Conservation (phyloP, 1,140 invertebrate genomes). For the Trachymyrmex cornetzi region DNA sequence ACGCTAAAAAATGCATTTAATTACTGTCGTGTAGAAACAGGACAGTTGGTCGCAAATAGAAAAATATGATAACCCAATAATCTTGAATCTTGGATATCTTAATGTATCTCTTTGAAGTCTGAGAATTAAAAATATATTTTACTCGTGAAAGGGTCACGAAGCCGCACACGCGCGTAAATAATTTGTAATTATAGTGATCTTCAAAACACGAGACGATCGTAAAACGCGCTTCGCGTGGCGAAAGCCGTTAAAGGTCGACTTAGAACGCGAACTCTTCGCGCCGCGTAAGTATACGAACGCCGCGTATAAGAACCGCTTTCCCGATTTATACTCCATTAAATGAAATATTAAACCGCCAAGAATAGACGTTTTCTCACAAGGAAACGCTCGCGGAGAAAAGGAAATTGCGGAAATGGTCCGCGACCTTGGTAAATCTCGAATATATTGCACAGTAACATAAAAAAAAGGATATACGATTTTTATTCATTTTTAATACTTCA, state of each 20-base stretch:
- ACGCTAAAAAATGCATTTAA: not conserved
- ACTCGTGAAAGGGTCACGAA: slow-evolving; percentile 32
- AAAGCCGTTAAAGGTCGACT: slow-evolving; percentile 58
- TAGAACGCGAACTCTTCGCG: slow-evolving; percentile 43
- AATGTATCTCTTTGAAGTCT: not conserved
- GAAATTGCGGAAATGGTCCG: not conserved
- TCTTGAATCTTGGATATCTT: not conserved
- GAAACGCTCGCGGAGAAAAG: slow-evolving; percentile 12
- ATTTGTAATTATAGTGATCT: slow-evolving; percentile 62
- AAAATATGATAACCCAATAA: slow-evolving; percentile 29
- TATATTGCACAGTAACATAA: not conserved
- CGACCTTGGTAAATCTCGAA: not conserved
- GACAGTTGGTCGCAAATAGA: not conserved
- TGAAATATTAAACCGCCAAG: slow-evolving; percentile 44
- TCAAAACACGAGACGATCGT: slow-evolving; percentile 44
- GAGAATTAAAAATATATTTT: slow-evolving; percentile 50
- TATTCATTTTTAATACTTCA: not conserved
- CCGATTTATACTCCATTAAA: slow-evolving; percentile 52
- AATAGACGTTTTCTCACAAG: slow-evolving; percentile 13
- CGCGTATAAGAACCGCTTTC: slow-evolving; percentile 26
- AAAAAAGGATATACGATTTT: not conserved
- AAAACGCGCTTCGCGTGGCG: slow-evolving; percentile 54
- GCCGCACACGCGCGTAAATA: slow-evolving; percentile 49
- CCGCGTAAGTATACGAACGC: slow-evolving; percentile 8
- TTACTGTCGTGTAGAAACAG: not conserved